Evolutionary conservation across 1,140 invertebrate genomes (phyloP).

Genomic region (Drosophila sp.): DNA sequence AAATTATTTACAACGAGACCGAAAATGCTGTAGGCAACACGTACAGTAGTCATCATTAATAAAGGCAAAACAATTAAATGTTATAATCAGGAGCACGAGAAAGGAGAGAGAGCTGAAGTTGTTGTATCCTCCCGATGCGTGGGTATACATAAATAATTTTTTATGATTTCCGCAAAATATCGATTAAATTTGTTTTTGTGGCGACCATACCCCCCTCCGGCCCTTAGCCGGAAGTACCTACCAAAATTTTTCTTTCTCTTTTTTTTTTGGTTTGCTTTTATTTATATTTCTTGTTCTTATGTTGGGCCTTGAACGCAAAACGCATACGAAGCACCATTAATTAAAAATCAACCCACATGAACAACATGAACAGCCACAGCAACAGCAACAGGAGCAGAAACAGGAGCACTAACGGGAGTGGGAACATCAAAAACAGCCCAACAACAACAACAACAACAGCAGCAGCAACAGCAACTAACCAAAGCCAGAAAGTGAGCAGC

Average conservation of each 20-base stretch:
- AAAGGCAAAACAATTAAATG: conserved; percentile 63
- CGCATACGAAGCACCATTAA: conserved; percentile 72
- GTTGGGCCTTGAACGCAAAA: conserved; percentile 55
- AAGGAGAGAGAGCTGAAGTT: conserved; percentile 16
- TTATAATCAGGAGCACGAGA: conserved; percentile 43
- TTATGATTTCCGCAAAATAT: conserved; percentile 70
- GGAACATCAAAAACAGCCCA: conserved; percentile 53
- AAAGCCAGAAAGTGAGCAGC: conserved; percentile 32
- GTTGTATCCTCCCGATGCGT: not conserved
- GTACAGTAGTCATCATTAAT: conserved; percentile 55
- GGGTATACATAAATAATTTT: conserved; percentile 71
- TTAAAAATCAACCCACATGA: conserved; percentile 69
- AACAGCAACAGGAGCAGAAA: conserved; percentile 15
- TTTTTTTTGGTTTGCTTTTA: not conserved
- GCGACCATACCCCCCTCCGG: conserved; percentile 1
- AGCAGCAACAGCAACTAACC: conserved; percentile 22
- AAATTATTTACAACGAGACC: conserved; percentile 50
- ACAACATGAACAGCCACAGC: conserved; percentile 31
- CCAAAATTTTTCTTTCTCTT: too few relatives aligned
- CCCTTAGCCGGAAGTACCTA: conserved; percentile 31
- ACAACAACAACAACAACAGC: conserved; percentile 24
- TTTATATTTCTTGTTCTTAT: conserved; percentile 22
- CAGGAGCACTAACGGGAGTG: conserved; percentile 23
- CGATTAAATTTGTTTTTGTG: conserved; percentile 62
- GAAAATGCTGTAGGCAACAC: conserved; percentile 18